These are phyloP conservation scores for Nerophis lumbriciformis DNA, from an alignment of 2,113 vertebrate genomes.

Conservation along the genomic window DNA sequence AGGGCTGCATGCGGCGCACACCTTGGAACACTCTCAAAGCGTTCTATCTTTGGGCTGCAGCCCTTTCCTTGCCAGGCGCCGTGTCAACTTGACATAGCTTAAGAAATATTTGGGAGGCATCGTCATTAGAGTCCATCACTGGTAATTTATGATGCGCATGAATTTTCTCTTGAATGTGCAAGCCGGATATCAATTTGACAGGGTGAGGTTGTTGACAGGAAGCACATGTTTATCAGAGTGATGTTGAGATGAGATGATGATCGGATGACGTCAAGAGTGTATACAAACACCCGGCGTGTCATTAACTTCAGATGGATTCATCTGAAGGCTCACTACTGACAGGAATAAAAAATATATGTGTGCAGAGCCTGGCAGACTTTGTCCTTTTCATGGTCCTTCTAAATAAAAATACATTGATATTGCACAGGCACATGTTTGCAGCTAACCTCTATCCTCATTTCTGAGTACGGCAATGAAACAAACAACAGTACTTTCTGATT, in stretches of 20 bases:
- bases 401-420: not conserved
- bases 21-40: slow-evolving; percentile 27
- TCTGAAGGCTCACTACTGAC: not conserved
- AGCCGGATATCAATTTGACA: slow-evolving; percentile 5
- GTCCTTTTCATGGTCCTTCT: not conserved
- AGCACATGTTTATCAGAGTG: slow-evolving; percentile 2
- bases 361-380: not conserved
- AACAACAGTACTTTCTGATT: not conserved
- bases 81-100: slow-evolving; percentile 26
- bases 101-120: slow-evolving; percentile 32
- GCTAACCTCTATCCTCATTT: slow-evolving; percentile 12
- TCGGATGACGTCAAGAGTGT: slow-evolving; percentile 3
- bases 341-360: not conserved
- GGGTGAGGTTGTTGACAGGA: slow-evolving; percentile 12
- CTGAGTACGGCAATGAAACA: not conserved
- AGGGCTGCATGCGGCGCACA: slow-evolving; percentile 9
- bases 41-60: slow-evolving; percentile 31
- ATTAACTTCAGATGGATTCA: not conserved
- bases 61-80: slow-evolving; percentile 12
- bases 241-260: slow-evolving; percentile 1
- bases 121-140: slow-evolving; percentile 35
- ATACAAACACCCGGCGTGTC: not conserved
- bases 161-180: not conserved
- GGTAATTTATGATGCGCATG: not conserved
- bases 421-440: no score